phyloP scores from a whole-genome alignment of 2,888 invertebrate species.

The Microchrysa polita region DNA sequence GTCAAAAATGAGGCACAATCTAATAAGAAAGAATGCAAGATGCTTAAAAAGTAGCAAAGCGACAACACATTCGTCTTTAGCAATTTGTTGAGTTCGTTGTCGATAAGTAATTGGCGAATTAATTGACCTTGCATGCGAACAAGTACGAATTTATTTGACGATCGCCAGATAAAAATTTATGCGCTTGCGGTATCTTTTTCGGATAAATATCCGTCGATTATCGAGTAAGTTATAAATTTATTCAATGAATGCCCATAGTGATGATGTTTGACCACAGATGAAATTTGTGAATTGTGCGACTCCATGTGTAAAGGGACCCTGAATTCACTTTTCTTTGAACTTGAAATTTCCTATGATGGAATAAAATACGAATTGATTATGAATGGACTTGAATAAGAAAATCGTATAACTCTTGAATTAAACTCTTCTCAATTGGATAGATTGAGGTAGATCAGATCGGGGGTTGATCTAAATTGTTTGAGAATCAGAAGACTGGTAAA shows the following conservation, averaged over 20 bases:
- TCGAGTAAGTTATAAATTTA: constrained; percentile 50
- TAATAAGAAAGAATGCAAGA: constrained; percentile 30
- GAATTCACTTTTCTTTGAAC: too few relatives aligned
- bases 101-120: constrained; percentile 51
- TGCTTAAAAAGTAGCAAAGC: constrained; percentile 31
- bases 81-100: constrained; percentile 51
- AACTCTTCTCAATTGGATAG: too few relatives aligned
- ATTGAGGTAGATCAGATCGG: too few relatives aligned
- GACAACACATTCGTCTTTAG: constrained; percentile 45
- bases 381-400: too few relatives aligned
- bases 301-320: constrained; percentile 3
- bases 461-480: too few relatives aligned
- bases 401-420: too few relatives aligned
- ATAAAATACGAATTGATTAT: too few relatives aligned
- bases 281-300: constrained; percentile 1
- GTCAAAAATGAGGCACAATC: constrained; percentile 16
- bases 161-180: constrained; percentile 45
- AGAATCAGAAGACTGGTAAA: too few relatives aligned
- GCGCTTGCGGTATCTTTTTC: constrained; percentile 49
- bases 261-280: neutral
- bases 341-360: too few relatives aligned
- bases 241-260: constrained; percentile 28
- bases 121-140: constrained; percentile 44
- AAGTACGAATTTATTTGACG: constrained; percentile 33
- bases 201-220: constrained; percentile 48